Base-by-base conservation (phyloP, 37 sponge, comb jelly and placozoan genomes). In the Halisarca cf. caerulea region DNA sequence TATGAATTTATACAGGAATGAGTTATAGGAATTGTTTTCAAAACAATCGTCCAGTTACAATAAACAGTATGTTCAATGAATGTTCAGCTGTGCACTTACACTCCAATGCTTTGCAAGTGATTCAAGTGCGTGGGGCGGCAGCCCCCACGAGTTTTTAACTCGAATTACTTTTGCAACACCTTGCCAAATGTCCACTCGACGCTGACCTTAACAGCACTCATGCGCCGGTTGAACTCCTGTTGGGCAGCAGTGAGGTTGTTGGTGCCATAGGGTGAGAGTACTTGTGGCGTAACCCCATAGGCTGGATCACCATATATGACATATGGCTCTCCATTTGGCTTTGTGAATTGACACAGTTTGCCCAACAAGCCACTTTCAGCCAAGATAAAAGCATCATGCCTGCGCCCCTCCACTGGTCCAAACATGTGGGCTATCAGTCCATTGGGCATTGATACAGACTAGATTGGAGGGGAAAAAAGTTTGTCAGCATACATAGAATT, bases 231-330 rank as follows among this genome's bases (percentile, higher is more conserved):
- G 17, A 54, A 54, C 17, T 54, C 57, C 17, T 54, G 57, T 17
- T 54, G 15, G 11, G 11, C 15, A 54, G 57, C 15, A 18, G 57
- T 54, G 15, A 54, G 57, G 11, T 17, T 11, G 57, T 18, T 17
- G 17, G 15, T 17, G 11, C 57, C 15, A 54, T 18, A 78, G 1
- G 78, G 78, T 3, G 78, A 2, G 3, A 78, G 4, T 3, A 78
- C 43, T 44, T 40, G 39, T 33, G 23, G 17, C 2, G 78, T 30
- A 3, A 78, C 14, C n/a, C 53, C 53, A 78, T 78, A 78, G 23
- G 79, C 79, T 11, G 79, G 79, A 41, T 78, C 79, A 2, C 79
- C 79, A 39, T 78, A 78, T 4, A 78, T 1, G 3, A 42, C 54
- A 47, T 78, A 78, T 45, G 78, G 51, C 14, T 3, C 2, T 40